Base-by-base conservation (phyloP, 2,888 invertebrate genomes). In the Temnothorax ravouxi region DNA sequence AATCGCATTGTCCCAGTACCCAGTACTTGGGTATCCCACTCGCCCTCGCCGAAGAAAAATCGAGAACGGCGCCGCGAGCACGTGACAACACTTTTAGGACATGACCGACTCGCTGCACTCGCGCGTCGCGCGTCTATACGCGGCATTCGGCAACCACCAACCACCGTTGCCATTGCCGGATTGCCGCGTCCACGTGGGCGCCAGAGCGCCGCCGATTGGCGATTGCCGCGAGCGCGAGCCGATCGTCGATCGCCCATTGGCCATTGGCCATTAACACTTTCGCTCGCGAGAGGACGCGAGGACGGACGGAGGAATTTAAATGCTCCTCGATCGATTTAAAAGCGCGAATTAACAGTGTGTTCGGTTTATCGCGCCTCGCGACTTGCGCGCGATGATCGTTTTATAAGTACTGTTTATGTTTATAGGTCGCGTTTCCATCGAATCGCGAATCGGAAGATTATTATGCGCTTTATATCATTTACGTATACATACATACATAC, bases 131-230 rank as follows among this genome's bases (percentile, higher is more conserved):
- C 52, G 6, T 38, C 62, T 34, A 47, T 34, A 38, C 18, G 52
- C 25, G 64, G 13, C 25, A 25, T 25, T 25, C 25, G 64, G 13
- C 2, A n/a, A n/a, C n/a, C n/a, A n/a, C n/a, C n/a, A 25, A 0
- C 21, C 6, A 8, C 66, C 9, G 6, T 25, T 64, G 6, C 6
- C 21, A 18, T 25, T 25, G 25, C 25, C 1, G 25, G 25, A 2
- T 25, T 62, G 6, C 6, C 21, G 21, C 34, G 13, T 21, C 52
- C 76, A 76, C 76, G 67, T 76, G 66, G 1, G 9, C 47, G 25
- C 38, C 25, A 1, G 41, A 25, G 0, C 41, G n/a, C 1, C 41
- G 15, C 3, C 8, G 5, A 76, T 76, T 76, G 69, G 76, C 25
- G 13, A n/a, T 25, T 41, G 34, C 67, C 25, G 52, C 3, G 25